Base-by-base conservation (phyloP, 2,113 vertebrate genomes). In the Chaenocephalus aceratus region DNA sequence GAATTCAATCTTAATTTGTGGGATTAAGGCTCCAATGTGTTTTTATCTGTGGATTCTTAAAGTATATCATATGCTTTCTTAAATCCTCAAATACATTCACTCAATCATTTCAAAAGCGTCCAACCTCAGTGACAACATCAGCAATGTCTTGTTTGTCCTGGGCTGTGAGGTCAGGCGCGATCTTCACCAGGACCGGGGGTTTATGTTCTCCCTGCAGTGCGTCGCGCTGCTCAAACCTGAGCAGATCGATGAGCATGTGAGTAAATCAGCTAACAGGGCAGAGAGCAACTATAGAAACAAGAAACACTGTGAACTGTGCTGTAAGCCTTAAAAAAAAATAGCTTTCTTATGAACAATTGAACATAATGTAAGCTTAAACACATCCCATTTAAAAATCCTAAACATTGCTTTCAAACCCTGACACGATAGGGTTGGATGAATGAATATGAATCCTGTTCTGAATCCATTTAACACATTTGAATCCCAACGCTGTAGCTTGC, bases 101-200 rank as follows among this genome's bases (percentile, higher is more conserved):
- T 41, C 36, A 41, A 41, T 41, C 36, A 41, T 41, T 41, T 41
- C 49, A 74, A 11, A 21, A 53, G 52, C 3, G 23, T 62, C 91
- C 66, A 65, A 99, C 98, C 97, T 99, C 95, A 1, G 88, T 95
- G 62, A 98, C 83, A 36, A 99, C 89, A 0, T 94, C 94, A 41
- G 97, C 98, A 0, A 99, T 96, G 81, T 99, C 97, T 89, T 81
- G 89, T 87, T 98, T 99, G 93, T 98, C 97, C 89, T 96, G 95
- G 0, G 76, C 5, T 0, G 92, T 95, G 80, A 99, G 97, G 89
- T 99, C 98, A 0, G 98, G 96, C 1, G 98, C 96, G 0, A 99
- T 99, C 93, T 99, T 99, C 81, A 99, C 95, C 87, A 99, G 90
- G 48, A 99, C 91, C 0, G 97, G 96, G 0, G 96, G 97, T 74